Conservation (phyloP, 2,888 invertebrate genomes). For the Acrocyrtus sp. region DNA sequence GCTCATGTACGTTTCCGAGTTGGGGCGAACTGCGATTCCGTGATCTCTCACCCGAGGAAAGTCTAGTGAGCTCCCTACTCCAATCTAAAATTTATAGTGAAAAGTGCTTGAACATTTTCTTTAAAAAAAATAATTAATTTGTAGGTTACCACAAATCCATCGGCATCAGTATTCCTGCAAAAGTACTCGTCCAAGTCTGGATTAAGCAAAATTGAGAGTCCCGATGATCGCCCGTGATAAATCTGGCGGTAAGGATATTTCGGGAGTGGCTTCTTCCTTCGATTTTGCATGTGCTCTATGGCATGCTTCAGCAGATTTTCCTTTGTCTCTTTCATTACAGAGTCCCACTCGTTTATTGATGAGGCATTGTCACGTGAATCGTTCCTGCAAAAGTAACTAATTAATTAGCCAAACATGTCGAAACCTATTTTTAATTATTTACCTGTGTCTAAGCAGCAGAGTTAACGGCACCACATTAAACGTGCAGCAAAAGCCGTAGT, state of each 20-base stretch:
- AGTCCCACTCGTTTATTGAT: slow-evolving; percentile 24
- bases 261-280: background rate
- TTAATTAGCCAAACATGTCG: background rate
- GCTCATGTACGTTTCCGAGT: slow-evolving; percentile 55
- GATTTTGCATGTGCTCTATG: slow-evolving; percentile 2
- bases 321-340: slow-evolving; percentile 2
- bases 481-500: slow-evolving; percentile 82
- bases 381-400: slow-evolving; percentile 30
- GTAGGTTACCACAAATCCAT: slow-evolving; percentile 33
- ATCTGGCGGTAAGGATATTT: slow-evolving; percentile 53
- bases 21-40: slow-evolving; percentile 55
- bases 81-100: slow-evolving; percentile 12
- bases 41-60: slow-evolving; percentile 49
- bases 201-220: slow-evolving; percentile 57
- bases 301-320: slow-evolving; percentile 19
- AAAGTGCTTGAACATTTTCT: background rate
- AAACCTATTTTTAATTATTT: background rate
- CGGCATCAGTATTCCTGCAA: slow-evolving; percentile 58
- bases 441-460: slow-evolving; percentile 12
- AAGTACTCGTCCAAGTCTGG: slow-evolving; percentile 60
- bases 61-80: slow-evolving; percentile 29
- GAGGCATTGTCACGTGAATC: slow-evolving; percentile 33
- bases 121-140: background rate
- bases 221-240: slow-evolving; percentile 57
- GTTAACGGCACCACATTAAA: slow-evolving; percentile 34